Evolutionary conservation across 2,888 invertebrate species (phyloP).

Genomic region (Agapetus fuscipes): DNA sequence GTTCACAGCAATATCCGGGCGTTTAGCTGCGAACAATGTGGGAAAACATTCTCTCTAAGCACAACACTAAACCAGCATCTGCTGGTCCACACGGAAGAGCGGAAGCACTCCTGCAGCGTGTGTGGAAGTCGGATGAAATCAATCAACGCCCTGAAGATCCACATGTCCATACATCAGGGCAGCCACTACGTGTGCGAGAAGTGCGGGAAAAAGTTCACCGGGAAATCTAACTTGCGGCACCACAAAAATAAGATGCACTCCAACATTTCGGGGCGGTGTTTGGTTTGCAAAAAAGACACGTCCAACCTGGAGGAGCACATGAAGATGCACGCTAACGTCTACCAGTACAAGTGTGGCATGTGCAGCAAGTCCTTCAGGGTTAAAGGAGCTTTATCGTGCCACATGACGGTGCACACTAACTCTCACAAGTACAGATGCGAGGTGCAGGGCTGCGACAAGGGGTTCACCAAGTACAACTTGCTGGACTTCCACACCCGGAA

Average conservation of each 20-base stretch:
- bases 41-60: conserved; percentile 9
- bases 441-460: conserved; percentile 12
- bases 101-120: conserved; percentile 6
- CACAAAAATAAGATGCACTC: conserved; percentile 20
- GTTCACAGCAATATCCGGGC: conserved; percentile 16
- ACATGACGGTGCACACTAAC: conserved; percentile 9
- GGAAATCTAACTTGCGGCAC: conserved; percentile 14
- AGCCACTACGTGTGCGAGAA: conserved; percentile 17
- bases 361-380: conserved; percentile 13
- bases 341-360: conserved; percentile 10
- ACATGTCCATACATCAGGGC: conserved; percentile 12
- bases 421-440: conserved; percentile 16
- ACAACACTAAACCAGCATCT: conserved; percentile 10
- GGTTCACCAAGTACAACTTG: conserved; percentile 17
- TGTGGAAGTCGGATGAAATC: conserved; percentile 13
- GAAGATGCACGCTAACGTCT: conserved; percentile 11
- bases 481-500: conserved; percentile 18
- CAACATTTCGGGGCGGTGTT: conserved; percentile 14
- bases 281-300: conserved; percentile 11
- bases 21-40: conserved; percentile 17
- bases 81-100: conserved; percentile 8
- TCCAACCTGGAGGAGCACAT: conserved; percentile 18
- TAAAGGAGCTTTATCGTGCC: conserved; percentile 9
- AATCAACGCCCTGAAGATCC: conserved; percentile 15
- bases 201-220: conserved; percentile 18